Evolutionary conservation across 2,797 vertebrate species (phyloP), one percentile per base, ranked within the genome.

Genomic region (Odontamblyopus rebecca): DNA sequence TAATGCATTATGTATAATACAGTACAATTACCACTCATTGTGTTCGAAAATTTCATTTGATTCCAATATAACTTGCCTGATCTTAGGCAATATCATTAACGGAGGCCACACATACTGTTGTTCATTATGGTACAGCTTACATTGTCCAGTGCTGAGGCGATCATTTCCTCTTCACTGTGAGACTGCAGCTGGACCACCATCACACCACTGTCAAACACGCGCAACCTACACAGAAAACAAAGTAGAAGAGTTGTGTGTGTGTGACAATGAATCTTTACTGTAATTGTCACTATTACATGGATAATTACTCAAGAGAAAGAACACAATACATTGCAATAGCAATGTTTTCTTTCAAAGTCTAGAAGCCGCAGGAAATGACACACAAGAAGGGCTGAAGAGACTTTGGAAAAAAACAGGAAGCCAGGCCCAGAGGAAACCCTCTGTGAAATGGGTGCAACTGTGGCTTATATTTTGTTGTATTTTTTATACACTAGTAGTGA

Each of bases 151-250:
- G 98, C 97, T 69, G 97, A 96, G 84, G 97, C 95, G 68, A 98
- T 96, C 97, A 98, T 99, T 93, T 98, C 97, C 90, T 99, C 98
- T 88, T 99, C 98, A 0, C 95, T 98, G 91, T 99, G 98, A 77
- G 97, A 98, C 89, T 98, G 96, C 64, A 98, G 95, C 85, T 99
- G 98, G 84, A 99, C 96, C 81, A 99, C 98, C 97, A 98, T 99
- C 81, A 99, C 98, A 0, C 98, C 98, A 11, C 98, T 99, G 91
- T 99, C 98, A 91, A 99, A 99, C 79, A 98, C 92, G 38, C 97
- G 95, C 84, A 99, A 92, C 85, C 98, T 99, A 72, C 35, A 76
- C 23, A 73, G 15, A 75, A 41, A n/a, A 74, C 54, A 67, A 70
- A 66, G 83, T 35, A 26, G 59, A 76, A 56, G 16, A 7, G 1